Base-by-base conservation (phyloP, 1,140 invertebrate species). In the Temnothorax curvispinosus region DNA sequence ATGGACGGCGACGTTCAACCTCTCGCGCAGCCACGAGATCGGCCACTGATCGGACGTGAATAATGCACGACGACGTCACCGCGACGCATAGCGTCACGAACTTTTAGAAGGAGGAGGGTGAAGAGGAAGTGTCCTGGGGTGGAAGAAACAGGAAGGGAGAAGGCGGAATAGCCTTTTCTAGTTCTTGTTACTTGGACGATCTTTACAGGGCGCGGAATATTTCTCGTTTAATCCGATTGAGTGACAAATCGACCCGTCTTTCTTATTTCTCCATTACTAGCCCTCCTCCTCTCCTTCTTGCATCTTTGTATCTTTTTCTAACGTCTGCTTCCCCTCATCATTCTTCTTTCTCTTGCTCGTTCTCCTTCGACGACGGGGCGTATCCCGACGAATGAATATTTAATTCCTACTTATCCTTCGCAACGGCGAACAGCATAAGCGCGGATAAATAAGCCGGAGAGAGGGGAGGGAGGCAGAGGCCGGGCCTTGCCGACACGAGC, bases 321-420 rank as follows among this genome's bases (percentile, higher is more conserved):
- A 35, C 8, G 3, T 52, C 21, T 11, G 18, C 7, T 69, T 11
- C 15, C 32, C n/a, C 8, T 67, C 47, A 1, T 60, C 44, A 9
- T 54, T 67, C 65, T 50, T 65, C 27, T 54, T 52, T 62, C 27
- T 62, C 41, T 27, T 56, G 32, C 75, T 81, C 9, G 47, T 18
- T 50, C 85, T 76, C 32, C 54, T 60, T 74, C 50, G 60, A 47
- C 75, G 62, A 35, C 4, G 62, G 60, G 75, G 41, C 74, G 65
- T 89, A 87, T 82, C 86, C 69, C 80, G 32, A 54, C 84, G 64
- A 89, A 91, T 90, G 89, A 92, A 92, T 92, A 92, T 92, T 92
- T 91, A 90, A 92, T 91, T 92, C 90, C 85, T 74, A 89, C 90
- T 91, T 88, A 91, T 86, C 88, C 77, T 72, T 67, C 71, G 71